Evolutionary conservation across 2,113 vertebrate species (phyloP).

Genomic region (Toxotes jaculatrix): DNA sequence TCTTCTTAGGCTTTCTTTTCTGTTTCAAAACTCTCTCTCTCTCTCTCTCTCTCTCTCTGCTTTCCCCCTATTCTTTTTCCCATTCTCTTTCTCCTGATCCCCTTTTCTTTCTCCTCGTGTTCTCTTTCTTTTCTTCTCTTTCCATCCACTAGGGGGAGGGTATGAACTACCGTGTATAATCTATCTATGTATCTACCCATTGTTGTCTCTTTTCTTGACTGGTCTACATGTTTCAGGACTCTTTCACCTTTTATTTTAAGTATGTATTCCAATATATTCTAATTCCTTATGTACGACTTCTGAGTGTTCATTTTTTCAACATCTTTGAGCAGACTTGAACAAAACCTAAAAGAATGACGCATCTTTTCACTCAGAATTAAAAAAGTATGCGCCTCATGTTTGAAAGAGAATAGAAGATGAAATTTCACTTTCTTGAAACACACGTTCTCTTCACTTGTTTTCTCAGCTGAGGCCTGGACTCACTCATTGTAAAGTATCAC

Average conservation of each 20-base stretch:
- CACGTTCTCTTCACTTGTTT: background rate
- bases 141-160: conserved; percentile 37
- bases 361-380: background rate
- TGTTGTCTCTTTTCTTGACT: background rate
- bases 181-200: background rate
- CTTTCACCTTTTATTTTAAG: background rate
- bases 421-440: background rate
- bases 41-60: background rate
- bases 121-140: background rate
- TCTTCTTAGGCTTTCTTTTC: conserved; percentile 5
- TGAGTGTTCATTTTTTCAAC: background rate
- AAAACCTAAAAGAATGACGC: background rate
- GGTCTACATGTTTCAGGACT: background rate
- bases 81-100: background rate
- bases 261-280: background rate
- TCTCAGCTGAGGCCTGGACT: background rate
- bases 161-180: background rate
- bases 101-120: background rate
- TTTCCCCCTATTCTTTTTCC: background rate
- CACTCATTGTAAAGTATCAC: background rate
- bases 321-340: background rate
- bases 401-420: background rate
- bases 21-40: background rate
- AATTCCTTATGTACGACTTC: background rate
- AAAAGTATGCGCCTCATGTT: background rate